A percentile compares a stretch with the other conserved stretches of the same genome.
Evolutionary conservation across 2,113 vertebrate species (phyloP).

Genomic region (Prunella fulvescens): DNA sequence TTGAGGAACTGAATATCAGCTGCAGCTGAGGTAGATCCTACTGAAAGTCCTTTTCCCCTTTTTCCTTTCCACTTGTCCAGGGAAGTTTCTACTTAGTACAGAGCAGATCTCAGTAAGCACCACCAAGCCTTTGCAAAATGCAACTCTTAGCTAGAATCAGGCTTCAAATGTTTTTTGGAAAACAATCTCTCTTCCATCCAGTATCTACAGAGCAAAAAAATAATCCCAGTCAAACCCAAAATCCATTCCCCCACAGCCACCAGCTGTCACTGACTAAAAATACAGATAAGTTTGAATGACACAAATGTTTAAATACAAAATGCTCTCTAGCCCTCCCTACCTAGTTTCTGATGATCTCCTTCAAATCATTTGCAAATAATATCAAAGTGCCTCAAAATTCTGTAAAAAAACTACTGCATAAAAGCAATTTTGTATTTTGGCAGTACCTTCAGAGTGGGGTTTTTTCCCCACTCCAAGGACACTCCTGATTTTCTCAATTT

Average conservation of each 20-base stretch:
- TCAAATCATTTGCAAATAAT: neutral
- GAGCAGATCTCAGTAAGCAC: neutral
- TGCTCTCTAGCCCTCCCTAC: neutral
- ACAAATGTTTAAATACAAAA: neutral
- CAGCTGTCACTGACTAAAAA: neutral
- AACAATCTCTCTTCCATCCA: neutral
- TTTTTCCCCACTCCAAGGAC: rapidly evolving
- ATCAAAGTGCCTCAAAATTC: neutral
- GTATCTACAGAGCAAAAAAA: neutral
- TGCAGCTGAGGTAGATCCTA: neutral
- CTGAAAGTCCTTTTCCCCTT: neutral
- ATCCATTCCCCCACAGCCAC: neutral
- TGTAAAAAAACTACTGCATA: neutral
- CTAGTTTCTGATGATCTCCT: neutral
- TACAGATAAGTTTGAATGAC: neutral
- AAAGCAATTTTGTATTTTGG: neutral
- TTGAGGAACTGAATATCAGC: neutral
- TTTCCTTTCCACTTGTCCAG: neutral
- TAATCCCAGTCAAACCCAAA: neutral
- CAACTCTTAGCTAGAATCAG: neutral
- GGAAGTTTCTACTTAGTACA: neutral
- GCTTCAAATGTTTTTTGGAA: neutral
- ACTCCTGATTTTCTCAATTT: neutral
- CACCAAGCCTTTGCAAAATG: neutral
- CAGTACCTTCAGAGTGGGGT: neutral